Conservation (phyloP, 2,888 invertebrate species). For the Meiosimyza platycephala region DNA sequence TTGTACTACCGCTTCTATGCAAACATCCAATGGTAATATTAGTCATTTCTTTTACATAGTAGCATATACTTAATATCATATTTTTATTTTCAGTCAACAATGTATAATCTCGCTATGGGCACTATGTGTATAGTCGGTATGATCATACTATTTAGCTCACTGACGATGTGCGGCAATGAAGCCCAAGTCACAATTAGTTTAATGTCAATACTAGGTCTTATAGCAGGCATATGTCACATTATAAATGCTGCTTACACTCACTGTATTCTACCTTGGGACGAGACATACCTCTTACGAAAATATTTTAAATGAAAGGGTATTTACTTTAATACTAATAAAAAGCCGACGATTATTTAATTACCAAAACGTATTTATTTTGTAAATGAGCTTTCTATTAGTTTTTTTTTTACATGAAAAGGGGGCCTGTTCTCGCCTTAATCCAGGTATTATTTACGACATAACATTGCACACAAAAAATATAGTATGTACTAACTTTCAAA, state of each 20-base stretch:
- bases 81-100: neutral
- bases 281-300: neutral
- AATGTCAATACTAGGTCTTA: neutral
- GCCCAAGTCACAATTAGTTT: neutral
- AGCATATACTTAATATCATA: neutral
- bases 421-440: no score
- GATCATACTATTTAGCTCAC: neutral
- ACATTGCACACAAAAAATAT: no score
- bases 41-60: neutral
- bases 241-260: neutral
- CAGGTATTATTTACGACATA: no score
- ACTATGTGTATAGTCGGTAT: neutral
- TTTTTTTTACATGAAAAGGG: no score
- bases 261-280: neutral
- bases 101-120: conserved; percentile 2
- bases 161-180: neutral
- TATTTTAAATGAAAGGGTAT: neutral
- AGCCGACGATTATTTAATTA: no score
- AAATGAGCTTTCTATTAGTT: no score
- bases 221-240: neutral
- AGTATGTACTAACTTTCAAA: no score
- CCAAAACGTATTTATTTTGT: no score
- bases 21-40: neutral
- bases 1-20: neutral
- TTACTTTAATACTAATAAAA: neutral